These are phyloP conservation scores for Campoletis sonorensis DNA, from an alignment of 1,140 invertebrate species.

Conservation along the genomic window DNA sequence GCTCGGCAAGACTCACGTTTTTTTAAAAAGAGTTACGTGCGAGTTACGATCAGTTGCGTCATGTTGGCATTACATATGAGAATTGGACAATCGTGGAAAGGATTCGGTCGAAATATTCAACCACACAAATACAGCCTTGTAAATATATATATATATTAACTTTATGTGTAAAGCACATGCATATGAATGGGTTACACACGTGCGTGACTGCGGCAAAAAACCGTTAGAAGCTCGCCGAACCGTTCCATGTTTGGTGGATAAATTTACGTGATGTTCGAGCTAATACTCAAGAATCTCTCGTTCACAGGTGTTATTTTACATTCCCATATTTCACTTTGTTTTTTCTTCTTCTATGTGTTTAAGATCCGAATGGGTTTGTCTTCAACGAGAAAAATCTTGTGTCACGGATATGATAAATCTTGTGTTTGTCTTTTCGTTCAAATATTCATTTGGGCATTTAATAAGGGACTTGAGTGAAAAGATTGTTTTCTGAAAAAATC, in stretches of 20 bases:
- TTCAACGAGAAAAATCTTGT: not conserved
- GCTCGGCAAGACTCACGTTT: conserved; percentile 49
- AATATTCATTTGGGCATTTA: no score
- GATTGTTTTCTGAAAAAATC: no score
- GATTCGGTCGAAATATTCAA: conserved; percentile 39
- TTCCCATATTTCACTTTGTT: not conserved
- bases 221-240: conserved; percentile 29
- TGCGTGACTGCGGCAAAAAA: conserved; percentile 36
- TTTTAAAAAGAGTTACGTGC: conserved; percentile 47
- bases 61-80: conserved; percentile 27
- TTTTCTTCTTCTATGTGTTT: not conserved
- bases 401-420: not conserved
- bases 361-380: not conserved
- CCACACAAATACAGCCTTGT: not conserved
- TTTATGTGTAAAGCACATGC: not conserved
- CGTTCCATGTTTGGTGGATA: conserved; percentile 41
- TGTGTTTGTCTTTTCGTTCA: conserved; percentile 4
- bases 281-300: conserved; percentile 5
- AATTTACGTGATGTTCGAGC: conserved; percentile 40
- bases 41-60: conserved; percentile 56
- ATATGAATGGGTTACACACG: conserved; percentile 25
- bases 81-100: conserved; percentile 62
- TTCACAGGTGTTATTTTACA: not conserved
- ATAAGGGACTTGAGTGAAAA: no score
- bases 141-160: not conserved